Evolutionary conservation across 2,888 invertebrate species (phyloP).

Genomic region (Andrena praecox): DNA sequence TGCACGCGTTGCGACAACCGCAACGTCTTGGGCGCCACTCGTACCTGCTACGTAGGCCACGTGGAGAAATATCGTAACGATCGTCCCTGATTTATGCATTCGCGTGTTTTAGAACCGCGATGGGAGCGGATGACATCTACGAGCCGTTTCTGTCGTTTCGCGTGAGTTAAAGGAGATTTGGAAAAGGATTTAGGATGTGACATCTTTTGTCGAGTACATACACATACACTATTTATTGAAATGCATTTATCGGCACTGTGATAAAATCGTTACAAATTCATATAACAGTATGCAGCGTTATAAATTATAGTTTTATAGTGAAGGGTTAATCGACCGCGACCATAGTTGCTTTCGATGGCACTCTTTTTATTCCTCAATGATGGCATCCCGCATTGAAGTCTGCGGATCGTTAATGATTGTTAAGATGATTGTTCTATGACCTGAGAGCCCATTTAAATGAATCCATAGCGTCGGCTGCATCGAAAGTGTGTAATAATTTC

Average conservation of each 20-base stretch:
- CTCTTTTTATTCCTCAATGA: background rate
- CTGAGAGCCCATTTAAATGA: background rate
- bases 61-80: conserved; percentile 7
- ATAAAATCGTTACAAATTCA: no score
- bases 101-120: background rate
- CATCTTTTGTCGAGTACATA: background rate
- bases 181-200: conserved; percentile 7
- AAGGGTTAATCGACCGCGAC: background rate
- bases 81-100: conserved; percentile 38
- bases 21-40: background rate
- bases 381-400: background rate
- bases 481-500: conserved; percentile 12
- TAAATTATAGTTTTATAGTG: no score
- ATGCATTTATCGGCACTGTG: no score
- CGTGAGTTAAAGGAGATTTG: background rate
- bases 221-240: no score
- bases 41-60: background rate
- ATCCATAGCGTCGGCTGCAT: background rate
- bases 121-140: conserved; percentile 5
- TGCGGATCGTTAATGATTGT: background rate
- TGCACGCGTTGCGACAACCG: conserved; percentile 18
- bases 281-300: background rate
- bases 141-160: background rate
- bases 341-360: background rate
- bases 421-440: background rate